phyloP scores from a whole-genome alignment of 1,140 invertebrate genomes.

The Euborellia annulipes region DNA sequence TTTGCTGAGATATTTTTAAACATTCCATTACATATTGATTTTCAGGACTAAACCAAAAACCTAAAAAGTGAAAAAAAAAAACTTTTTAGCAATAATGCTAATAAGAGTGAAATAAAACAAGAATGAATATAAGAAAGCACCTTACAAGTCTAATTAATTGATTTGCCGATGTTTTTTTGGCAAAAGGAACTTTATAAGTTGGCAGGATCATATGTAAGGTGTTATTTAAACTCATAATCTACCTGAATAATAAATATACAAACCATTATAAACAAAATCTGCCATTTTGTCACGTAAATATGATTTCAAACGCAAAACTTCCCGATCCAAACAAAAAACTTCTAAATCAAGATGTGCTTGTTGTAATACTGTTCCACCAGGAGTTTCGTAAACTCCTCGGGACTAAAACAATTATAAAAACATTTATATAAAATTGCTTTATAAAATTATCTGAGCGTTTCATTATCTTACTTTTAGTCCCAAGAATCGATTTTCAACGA shows the following conservation, averaged over 20 bases:
- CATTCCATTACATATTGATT: conserved; percentile 49
- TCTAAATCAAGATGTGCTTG: conserved; percentile 61
- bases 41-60: conserved; percentile 77
- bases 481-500: conserved; percentile 71
- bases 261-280: conserved; percentile 55
- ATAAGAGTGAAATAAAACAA: too few species aligned
- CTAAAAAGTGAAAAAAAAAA: conserved; percentile 1
- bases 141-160: too few species aligned
- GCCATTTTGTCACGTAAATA: conserved; percentile 44
- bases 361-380: conserved; percentile 55
- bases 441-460: not conserved
- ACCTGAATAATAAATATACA: too few species aligned
- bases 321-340: conserved; percentile 54
- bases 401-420: conserved; percentile 28
- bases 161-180: too few species aligned
- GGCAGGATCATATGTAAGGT: too few species aligned
- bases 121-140: too few species aligned
- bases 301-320: conserved; percentile 46
- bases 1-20: conserved; percentile 49
- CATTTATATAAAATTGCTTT: not conserved
- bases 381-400: conserved; percentile 67
- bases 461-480: conserved; percentile 51
- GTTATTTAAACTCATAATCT: too few species aligned
- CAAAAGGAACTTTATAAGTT: too few species aligned
- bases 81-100: too few species aligned